These are phyloP conservation scores for Dallia pectoralis DNA, from an alignment of 2,797 vertebrate genomes.

Conservation along the genomic window DNA sequence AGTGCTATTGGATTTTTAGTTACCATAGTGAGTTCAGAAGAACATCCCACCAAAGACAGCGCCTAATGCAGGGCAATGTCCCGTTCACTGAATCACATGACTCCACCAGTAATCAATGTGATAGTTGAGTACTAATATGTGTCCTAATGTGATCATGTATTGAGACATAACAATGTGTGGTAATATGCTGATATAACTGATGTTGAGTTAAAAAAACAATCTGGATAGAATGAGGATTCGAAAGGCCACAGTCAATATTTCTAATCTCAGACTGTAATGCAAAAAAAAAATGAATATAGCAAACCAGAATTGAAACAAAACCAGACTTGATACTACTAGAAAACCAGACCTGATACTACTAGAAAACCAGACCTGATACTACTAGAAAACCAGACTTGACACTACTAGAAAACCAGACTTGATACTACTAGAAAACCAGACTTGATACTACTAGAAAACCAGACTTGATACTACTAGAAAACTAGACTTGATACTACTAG, in stretches of 20 bases:
- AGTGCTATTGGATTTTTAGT: too few relatives aligned
- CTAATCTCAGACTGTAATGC: slow-evolving; percentile 38
- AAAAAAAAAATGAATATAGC: slow-evolving; percentile 52
- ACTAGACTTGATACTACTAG: not conserved
- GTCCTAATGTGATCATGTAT: not conserved
- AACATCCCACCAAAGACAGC: too few relatives aligned
- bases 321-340: not conserved
- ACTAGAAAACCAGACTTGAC: not conserved
- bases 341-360: not conserved
- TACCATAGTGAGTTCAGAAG: too few relatives aligned
- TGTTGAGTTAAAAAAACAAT: not conserved
- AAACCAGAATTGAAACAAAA: not conserved
- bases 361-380: not conserved
- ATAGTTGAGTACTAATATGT: slow-evolving; percentile 1
- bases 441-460: slow-evolving; percentile 3
- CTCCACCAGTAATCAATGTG: not conserved
- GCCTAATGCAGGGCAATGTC: not conserved
- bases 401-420: not conserved
- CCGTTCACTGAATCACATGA: not conserved
- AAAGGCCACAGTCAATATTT: not conserved
- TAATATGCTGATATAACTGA: not conserved
- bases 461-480: not conserved
- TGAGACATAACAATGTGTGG: not conserved
- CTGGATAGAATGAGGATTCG: not conserved
- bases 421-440: not conserved